These are phyloP conservation scores for Trachymyrmex cornetzi DNA, from an alignment of 1,140 invertebrate species.

Conservation along the genomic window DNA sequence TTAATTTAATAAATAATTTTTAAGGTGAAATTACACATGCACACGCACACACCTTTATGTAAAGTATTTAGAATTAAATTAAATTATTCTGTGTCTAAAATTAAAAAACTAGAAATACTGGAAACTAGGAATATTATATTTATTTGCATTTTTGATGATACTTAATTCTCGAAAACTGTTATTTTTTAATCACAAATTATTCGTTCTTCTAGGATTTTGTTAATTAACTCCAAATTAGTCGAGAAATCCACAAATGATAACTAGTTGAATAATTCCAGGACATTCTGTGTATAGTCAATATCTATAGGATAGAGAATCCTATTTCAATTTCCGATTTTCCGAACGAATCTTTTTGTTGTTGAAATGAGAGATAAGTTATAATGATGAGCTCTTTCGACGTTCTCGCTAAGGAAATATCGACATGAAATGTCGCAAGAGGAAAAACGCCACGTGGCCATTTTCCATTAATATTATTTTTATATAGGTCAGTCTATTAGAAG, in stretches of 20 bases:
- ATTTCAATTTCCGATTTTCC: conserved; percentile 27
- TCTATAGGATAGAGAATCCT: not conserved
- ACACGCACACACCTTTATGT: not conserved
- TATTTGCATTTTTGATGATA: not conserved
- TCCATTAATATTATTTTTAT: not conserved
- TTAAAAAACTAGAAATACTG: not conserved
- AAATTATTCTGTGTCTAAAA: not conserved
- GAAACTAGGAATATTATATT: not conserved
- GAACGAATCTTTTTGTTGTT: conserved; percentile 29
- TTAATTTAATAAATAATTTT: not conserved
- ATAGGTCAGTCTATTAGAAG: not conserved
- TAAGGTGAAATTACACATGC: not conserved
- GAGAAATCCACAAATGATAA: not conserved
- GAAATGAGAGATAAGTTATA: conserved; percentile 32
- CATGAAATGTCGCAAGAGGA: conserved; percentile 23
- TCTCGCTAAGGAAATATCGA: conserved; percentile 37
- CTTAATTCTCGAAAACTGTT: not conserved
- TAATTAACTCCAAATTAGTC: not conserved
- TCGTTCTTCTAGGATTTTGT: not conserved
- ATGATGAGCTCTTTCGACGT: conserved; percentile 24
- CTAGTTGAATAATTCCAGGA: not conserved
- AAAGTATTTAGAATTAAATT: not conserved
- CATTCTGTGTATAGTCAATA: not conserved
- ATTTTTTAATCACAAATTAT: not conserved
- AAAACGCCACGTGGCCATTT: not conserved